Evolutionary conservation across 2,113 vertebrate species (phyloP).

Genomic region (Xiphias gladius): DNA sequence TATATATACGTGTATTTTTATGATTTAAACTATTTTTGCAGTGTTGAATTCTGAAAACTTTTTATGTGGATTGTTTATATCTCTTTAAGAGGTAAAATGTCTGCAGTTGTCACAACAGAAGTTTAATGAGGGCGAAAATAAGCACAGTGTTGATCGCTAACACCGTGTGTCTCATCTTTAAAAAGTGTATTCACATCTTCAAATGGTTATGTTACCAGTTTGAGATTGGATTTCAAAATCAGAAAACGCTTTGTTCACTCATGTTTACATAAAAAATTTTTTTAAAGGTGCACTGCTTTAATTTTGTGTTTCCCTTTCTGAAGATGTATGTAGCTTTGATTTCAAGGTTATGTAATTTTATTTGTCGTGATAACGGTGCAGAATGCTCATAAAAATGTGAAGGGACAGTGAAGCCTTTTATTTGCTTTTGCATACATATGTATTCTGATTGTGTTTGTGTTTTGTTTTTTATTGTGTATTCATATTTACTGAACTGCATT

Average conservation of each 20-base stretch:
- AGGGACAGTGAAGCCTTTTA: conserved; percentile 67
- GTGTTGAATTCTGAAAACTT: conserved; percentile 76
- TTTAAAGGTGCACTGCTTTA: conserved; percentile 78
- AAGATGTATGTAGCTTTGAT: conserved; percentile 63
- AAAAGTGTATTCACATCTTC: conserved; percentile 39
- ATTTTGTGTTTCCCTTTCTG: conserved; percentile 61
- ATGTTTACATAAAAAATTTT: conserved; percentile 80
- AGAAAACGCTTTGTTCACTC: conserved; percentile 75
- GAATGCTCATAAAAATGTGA: conserved; percentile 68
- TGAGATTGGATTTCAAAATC: conserved; percentile 59
- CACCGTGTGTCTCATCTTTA: conserved; percentile 64
- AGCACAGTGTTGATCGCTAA: conserved; percentile 64
- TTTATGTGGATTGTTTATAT: conserved; percentile 77
- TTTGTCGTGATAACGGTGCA: conserved; percentile 64
- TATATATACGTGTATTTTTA: conserved; percentile 76
- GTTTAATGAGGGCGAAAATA: conserved; percentile 57
- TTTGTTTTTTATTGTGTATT: conserved; percentile 70
- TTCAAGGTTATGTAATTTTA: conserved; percentile 56
- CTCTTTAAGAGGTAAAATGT: conserved; percentile 73
- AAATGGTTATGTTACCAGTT: conserved; percentile 53
- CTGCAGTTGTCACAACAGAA: conserved; percentile 47
- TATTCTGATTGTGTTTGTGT: conserved; percentile 75
- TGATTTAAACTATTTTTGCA: conserved; percentile 81
- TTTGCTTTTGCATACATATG: conserved; percentile 67
- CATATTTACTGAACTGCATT: conserved; percentile 79